Percentiles rank a stretch among this genome's conserved stretches.
Conservation (phyloP, 2,113 vertebrate species). For the Pituophis catenifer region DNA sequence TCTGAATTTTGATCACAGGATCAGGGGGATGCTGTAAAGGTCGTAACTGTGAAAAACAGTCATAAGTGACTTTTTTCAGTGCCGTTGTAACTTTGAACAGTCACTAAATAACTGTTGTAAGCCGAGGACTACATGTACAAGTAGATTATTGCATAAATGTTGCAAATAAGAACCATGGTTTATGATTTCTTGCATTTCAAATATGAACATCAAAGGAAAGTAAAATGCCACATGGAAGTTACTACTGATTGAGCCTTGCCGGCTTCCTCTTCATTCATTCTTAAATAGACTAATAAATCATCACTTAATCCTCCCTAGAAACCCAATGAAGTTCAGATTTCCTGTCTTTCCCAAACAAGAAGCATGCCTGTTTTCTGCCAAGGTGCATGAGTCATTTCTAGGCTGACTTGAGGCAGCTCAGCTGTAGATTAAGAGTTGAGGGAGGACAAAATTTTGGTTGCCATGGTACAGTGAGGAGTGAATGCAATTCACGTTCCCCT, state of each 20-base stretch:
- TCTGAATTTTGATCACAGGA: neutral
- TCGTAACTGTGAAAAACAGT: neutral
- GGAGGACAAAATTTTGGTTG: conserved; percentile 21
- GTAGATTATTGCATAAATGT: neutral
- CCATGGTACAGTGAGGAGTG: conserved; percentile 17
- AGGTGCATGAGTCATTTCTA: neutral
- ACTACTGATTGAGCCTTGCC: conserved; percentile 10
- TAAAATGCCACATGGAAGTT: neutral
- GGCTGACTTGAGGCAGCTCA: conserved; percentile 26
- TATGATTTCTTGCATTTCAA: neutral
- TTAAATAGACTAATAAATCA: conserved; percentile 27
- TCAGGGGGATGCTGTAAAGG: neutral
- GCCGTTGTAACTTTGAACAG: neutral
- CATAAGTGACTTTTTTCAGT: neutral
- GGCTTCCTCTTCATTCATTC: conserved; percentile 5
- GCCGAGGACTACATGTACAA: neutral
- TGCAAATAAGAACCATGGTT: neutral
- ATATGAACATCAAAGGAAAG: neutral
- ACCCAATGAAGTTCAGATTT: conserved; percentile 10
- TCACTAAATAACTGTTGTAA: neutral
- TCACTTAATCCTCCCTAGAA: conserved; percentile 8
- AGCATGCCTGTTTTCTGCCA: conserved; percentile 19
- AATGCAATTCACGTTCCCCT: neutral
- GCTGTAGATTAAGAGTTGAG: conserved; percentile 11
- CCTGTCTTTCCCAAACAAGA: conserved; percentile 5